Base-by-base conservation (phyloP, 2,888 invertebrate genomes). In the Mythimna ferrago region DNA sequence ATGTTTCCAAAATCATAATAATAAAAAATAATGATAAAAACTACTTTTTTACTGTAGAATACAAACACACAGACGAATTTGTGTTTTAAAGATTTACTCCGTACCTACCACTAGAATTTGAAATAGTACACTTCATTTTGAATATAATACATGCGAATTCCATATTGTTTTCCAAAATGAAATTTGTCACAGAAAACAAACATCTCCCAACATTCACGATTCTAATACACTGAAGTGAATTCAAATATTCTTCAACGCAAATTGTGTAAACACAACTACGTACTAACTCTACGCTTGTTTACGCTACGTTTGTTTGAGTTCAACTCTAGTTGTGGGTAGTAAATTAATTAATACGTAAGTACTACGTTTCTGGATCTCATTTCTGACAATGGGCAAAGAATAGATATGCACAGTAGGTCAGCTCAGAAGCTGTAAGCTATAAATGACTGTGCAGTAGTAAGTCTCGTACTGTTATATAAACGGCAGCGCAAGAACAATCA, bases 341-440 rank as follows among this genome's bases (percentile, higher is more conserved):
- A 88, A 89, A 90, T 89, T 90, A 89, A 89, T 89, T 89, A 90
- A 89, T 88, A 85, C 78, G 66, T 78, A 75, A 86, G 88, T 81
- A 83, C 83, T 79, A 73, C 66, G 74, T 81, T 86, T 81, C 84
- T 78, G 81, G 81, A 72, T 78, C 85, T 85, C 85, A 84, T 84
- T 85, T 81, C 78, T 80, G 66, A 76, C 82, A 60, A 56, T 9
- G 53, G n/a, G 19, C 57, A 80, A 21, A 7, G 44, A 48, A 16
- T 38, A 21, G 9, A 26, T 32, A 1, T 7, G 3, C 5, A 6
- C 64, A 72, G 57, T 64, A 54, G 53, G 58, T 32, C 0, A 5
- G 35, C n/a, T 57, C 7, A 32, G 32, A 32, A 26, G 26, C 26
- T 32, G 41, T 9, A 11, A 3, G 2, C 41, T 41, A 11, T 7